These are phyloP conservation scores for Campoletis sonorensis DNA, from an alignment of 1,140 invertebrate species.

Conservation along the genomic window DNA sequence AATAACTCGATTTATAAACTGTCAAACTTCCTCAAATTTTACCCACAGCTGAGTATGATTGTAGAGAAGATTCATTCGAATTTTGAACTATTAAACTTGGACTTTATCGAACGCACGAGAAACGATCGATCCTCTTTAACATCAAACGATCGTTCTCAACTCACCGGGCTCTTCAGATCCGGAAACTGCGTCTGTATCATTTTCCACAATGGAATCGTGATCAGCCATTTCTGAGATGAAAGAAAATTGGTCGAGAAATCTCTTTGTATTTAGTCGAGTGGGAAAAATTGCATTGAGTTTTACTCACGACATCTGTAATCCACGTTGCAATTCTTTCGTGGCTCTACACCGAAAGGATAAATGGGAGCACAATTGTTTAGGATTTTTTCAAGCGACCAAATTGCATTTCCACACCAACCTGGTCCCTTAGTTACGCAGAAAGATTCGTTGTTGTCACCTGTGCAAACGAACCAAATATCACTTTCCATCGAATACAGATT, in stretches of 20 bases:
- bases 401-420: conserved; percentile 50
- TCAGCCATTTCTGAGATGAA: not conserved
- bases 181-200: not conserved
- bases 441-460: conserved; percentile 63
- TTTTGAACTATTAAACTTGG: too few species aligned
- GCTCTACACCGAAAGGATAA: conserved; percentile 53
- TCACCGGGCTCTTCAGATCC: not conserved
- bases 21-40: too few species aligned
- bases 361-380: conserved; percentile 59
- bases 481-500: too few species aligned
- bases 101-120: too few species aligned
- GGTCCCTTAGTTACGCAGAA: conserved; percentile 56
- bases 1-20: too few species aligned
- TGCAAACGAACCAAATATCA: not conserved
- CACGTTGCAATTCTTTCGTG: conserved; percentile 52
- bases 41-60: too few species aligned
- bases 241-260: not conserved
- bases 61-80: too few species aligned
- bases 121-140: too few species aligned
- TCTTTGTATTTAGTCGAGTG: too few species aligned
- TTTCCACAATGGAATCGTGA: not conserved
- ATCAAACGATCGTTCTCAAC: not conserved
- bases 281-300: not conserved
- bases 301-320: conserved; percentile 65
- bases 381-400: conserved; percentile 43